Conservation (phyloP, 2,113 vertebrate genomes). For the Dicrurus megarhynchus region DNA sequence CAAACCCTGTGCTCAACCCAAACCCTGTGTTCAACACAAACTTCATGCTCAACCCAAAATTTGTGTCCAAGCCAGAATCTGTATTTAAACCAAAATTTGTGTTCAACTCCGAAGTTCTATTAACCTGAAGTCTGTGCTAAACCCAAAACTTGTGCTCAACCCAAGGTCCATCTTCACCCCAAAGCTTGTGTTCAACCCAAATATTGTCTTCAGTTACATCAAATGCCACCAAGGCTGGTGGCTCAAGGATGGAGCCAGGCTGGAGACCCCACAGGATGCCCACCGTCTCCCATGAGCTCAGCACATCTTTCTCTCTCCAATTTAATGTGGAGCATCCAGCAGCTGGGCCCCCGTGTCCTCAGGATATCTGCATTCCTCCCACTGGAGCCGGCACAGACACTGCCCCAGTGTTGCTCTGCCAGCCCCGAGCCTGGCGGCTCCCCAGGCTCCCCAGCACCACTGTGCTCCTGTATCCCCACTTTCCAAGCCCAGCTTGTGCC, state of each 20-base stretch:
- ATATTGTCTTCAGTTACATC: fast-evolving
- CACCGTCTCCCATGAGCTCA: not conserved
- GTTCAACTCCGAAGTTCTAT: not conserved
- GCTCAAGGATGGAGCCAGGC: not conserved
- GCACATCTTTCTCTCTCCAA: not conserved
- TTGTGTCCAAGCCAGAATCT: not conserved
- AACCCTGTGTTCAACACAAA: not conserved
- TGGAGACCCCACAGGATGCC: not conserved
- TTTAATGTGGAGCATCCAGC: not conserved
- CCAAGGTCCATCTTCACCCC: not conserved
- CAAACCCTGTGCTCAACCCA: not conserved
- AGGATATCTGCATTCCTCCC: not conserved
- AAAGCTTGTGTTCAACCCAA: not conserved
- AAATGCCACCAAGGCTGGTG: not conserved
- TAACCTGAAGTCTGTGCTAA: not conserved
- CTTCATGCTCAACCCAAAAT: not conserved
- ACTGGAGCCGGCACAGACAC: fast-evolving
- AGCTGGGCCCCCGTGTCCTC: fast-evolving
- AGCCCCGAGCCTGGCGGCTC: not conserved
- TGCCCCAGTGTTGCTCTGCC: not conserved
- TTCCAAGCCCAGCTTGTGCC: not conserved
- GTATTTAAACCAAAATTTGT: not conserved
- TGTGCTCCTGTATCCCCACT: not conserved
- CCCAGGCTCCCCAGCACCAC: not conserved
- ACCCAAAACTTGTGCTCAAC: not conserved